A percentile compares a stretch with the other conserved stretches of the same genome.
phyloP scores from a whole-genome alignment of 1,140 invertebrate genomes.

The Paralvinella palmiformis region DNA sequence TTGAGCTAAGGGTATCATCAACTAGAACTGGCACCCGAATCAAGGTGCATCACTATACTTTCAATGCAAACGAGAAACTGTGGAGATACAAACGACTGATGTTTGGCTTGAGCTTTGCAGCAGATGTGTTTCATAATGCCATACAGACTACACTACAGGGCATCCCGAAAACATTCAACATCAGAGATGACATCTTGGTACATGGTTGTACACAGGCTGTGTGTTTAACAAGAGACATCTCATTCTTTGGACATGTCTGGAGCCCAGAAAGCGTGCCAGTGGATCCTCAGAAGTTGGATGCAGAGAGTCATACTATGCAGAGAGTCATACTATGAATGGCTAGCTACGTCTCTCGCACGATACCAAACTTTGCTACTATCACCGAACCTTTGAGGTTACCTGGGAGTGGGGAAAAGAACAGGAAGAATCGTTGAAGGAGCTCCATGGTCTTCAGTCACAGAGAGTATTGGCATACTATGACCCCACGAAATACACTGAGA shows the following conservation, averaged over 20 bases:
- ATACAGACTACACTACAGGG: not conserved
- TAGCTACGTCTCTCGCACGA: too few species aligned
- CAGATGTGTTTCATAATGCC: slow-evolving; percentile 21
- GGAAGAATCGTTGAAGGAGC: slow-evolving; percentile 16
- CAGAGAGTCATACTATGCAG: not conserved
- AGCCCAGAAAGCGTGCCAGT: too few species aligned
- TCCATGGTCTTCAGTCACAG: too few species aligned
- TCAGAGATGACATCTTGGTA: not conserved
- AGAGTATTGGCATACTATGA: not conserved
- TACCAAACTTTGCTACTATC: too few species aligned
- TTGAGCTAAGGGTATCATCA: too few species aligned
- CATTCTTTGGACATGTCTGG: slow-evolving; percentile 6
- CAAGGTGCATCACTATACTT: slow-evolving; percentile 7
- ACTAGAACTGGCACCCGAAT: not conserved
- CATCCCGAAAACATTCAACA: not conserved
- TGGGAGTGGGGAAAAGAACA: slow-evolving; percentile 13
- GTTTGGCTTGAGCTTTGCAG: not conserved
- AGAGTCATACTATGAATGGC: too few species aligned
- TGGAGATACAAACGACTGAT: not conserved
- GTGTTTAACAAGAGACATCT: not conserved
- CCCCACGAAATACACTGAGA: not conserved
- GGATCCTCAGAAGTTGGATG: not conserved
- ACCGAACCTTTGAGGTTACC: slow-evolving; percentile 2
- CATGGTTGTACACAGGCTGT: not conserved
- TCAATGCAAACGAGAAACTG: slow-evolving; percentile 1